Evolutionary conservation across 2,888 invertebrate genomes (phyloP).

Genomic region (Candidula unifasciata): DNA sequence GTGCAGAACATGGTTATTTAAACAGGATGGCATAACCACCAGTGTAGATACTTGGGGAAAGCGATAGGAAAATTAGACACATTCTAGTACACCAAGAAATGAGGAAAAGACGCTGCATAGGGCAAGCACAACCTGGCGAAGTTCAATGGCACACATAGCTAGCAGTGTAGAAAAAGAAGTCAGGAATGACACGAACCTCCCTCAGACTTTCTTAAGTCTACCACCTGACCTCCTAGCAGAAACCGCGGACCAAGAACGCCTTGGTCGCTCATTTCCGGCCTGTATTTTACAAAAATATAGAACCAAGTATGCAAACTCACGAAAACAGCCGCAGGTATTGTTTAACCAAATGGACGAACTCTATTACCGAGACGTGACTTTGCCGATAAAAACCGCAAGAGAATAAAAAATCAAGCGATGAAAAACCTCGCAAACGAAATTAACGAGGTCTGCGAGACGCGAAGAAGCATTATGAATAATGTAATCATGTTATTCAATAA

Average conservation of each 20-base stretch:
- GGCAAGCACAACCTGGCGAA: too few species aligned
- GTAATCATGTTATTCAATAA: slow-evolving; percentile 20
- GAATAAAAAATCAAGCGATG: neutral
- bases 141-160: too few species aligned
- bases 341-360: neutral
- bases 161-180: too few species aligned
- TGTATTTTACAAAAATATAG: neutral
- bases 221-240: too few species aligned
- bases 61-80: too few species aligned
- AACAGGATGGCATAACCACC: too few species aligned
- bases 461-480: slow-evolving; percentile 13
- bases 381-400: neutral
- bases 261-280: neutral
- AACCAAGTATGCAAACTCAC: neutral
- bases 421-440: neutral
- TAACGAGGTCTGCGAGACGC: slow-evolving; percentile 5
- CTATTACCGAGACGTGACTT: neutral
- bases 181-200: too few species aligned
- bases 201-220: too few species aligned
- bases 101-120: too few species aligned
- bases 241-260: neutral
- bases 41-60: too few species aligned
- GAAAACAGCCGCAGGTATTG: slow-evolving; percentile 21
- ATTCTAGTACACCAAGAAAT: too few species aligned
- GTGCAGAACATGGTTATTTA: too few species aligned